Percentiles rank a stretch among this genome's conserved stretches.
Evolutionary conservation across 2,797 vertebrate genomes (phyloP).

Genomic region (Myotis planiceps): DNA sequence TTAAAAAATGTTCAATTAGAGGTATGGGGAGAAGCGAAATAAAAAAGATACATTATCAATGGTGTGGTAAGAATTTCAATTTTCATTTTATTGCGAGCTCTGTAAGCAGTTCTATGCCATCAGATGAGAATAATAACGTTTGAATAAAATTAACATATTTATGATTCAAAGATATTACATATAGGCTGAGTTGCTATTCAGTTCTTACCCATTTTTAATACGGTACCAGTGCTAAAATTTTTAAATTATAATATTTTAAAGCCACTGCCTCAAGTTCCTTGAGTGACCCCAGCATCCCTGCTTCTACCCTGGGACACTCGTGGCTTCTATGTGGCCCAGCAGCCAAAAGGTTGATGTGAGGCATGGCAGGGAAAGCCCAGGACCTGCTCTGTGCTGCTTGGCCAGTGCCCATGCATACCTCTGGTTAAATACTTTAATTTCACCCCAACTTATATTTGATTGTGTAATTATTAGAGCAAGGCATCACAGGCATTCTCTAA

Average conservation of each 20-base stretch:
- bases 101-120: neutral
- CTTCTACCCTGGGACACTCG: neutral
- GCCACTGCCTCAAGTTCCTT: neutral
- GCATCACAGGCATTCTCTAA: neutral
- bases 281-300: neutral
- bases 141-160: conserved; percentile 17
- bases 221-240: neutral
- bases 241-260: neutral
- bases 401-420: neutral
- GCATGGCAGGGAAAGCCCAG: neutral
- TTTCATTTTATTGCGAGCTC: neutral
- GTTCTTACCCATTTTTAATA: neutral
- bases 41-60: neutral
- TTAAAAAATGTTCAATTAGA: neutral
- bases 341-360: neutral
- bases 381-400: neutral
- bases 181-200: neutral
- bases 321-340: too few species aligned
- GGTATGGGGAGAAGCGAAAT: neutral
- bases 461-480: neutral
- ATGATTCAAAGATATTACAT: neutral
- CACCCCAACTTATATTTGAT: neutral
- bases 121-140: conserved; percentile 13
- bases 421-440: neutral
- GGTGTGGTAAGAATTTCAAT: neutral